phyloP scores from a whole-genome alignment of 2,888 invertebrate species.

The Eledona agricola region DNA sequence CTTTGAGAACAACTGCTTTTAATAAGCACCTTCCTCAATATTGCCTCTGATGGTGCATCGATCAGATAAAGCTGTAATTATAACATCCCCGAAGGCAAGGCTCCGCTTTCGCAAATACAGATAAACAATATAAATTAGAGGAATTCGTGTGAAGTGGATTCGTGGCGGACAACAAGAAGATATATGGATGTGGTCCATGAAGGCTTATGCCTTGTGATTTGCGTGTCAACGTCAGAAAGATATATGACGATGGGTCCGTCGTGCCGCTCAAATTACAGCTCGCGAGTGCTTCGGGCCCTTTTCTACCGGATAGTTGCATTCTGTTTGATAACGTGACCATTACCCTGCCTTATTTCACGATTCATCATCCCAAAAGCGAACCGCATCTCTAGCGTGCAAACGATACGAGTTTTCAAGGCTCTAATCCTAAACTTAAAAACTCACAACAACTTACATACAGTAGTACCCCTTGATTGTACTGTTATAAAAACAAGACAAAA shows the following conservation, averaged over 20 bases:
- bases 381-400: neutral
- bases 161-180: conserved; percentile 17
- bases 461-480: too few species aligned
- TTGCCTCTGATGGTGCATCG: conserved; percentile 54
- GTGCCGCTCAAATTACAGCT: conserved; percentile 51
- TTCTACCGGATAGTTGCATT: conserved; percentile 52
- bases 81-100: conserved; percentile 42
- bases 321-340: conserved; percentile 38
- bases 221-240: conserved; percentile 54
- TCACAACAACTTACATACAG: too few species aligned
- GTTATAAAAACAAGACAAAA: too few species aligned
- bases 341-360: conserved; percentile 35
- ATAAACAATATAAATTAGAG: conserved; percentile 41
- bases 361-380: conserved; percentile 3
- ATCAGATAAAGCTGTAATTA: conserved; percentile 54
- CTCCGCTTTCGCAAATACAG: conserved; percentile 42
- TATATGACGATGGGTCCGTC: conserved; percentile 43
- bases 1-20: conserved; percentile 54
- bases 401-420: conserved; percentile 4
- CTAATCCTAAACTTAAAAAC: too few species aligned
- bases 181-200: conserved; percentile 38
- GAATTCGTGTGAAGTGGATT: conserved; percentile 38
- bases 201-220: conserved; percentile 50
- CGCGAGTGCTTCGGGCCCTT: conserved; percentile 44
- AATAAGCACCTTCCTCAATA: conserved; percentile 59